Evolutionary conservation across 2,888 invertebrate genomes (phyloP).

Genomic region (Limnephilus marmoratus): DNA sequence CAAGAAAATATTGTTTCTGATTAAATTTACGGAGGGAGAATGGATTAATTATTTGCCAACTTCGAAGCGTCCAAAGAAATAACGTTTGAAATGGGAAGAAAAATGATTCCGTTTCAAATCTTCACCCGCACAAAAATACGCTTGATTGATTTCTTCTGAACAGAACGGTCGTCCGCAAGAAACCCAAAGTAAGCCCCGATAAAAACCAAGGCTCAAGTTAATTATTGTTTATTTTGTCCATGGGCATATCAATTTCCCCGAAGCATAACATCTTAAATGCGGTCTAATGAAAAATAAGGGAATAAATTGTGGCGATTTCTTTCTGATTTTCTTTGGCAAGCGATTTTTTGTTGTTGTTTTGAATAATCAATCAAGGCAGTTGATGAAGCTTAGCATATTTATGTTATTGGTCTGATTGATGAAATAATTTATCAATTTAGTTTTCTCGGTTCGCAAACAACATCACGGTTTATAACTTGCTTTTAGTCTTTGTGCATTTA

Average conservation of each 20-base stretch:
- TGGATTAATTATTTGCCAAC: not conserved
- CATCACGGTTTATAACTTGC: not conserved
- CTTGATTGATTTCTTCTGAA: constrained; percentile 4
- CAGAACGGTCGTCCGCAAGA: not conserved
- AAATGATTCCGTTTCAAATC: not conserved
- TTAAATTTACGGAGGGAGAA: not conserved
- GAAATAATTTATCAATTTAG: not conserved
- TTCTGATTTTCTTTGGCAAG: not conserved
- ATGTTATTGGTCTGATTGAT: not conserved
- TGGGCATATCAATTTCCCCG: not conserved
- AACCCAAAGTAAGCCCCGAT: not conserved
- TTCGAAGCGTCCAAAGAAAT: not conserved
- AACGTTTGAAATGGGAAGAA: not conserved
- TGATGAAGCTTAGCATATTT: not conserved
- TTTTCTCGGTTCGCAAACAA: not conserved
- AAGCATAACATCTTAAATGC: not conserved
- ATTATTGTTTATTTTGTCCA: constrained; percentile 3
- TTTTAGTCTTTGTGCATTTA: not conserved
- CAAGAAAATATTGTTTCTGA: not conserved
- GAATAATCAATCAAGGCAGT: not conserved
- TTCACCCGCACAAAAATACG: not conserved
- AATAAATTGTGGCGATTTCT: not conserved
- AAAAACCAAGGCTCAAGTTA: not conserved
- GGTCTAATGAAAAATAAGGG: not conserved
- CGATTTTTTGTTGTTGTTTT: not conserved